phyloP scores from a whole-genome alignment of 2,888 invertebrate genomes.

The Xestia xanthographa region DNA sequence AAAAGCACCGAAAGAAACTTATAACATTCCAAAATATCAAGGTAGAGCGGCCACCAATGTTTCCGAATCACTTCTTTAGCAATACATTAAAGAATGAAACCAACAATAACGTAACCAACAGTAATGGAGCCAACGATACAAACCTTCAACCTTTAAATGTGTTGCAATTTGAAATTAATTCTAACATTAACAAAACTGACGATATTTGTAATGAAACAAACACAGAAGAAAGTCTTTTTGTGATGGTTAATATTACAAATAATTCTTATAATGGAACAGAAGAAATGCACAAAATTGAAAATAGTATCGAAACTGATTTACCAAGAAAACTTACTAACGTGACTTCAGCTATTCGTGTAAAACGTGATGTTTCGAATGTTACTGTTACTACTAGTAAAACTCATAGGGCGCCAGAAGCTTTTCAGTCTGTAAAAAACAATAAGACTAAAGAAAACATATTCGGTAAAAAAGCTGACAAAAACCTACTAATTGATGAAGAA shows the following conservation, averaged over 20 bases:
- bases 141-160: conserved; percentile 58
- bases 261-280: conserved; percentile 75
- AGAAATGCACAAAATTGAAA: conserved; percentile 73
- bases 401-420: conserved; percentile 28
- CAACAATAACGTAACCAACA: conserved; percentile 57
- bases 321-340: conserved; percentile 66
- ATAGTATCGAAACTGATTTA: conserved; percentile 83
- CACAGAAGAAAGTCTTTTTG: conserved; percentile 73
- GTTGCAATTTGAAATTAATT: conserved; percentile 55
- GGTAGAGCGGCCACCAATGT: conserved; percentile 72
- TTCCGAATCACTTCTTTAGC: conserved; percentile 63
- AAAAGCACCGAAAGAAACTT: conserved; percentile 83
- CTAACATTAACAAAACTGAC: conserved; percentile 65
- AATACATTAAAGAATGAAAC: conserved; percentile 57
- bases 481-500: conserved; percentile 73
- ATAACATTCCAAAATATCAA: conserved; percentile 81
- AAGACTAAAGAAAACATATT: conserved; percentile 61
- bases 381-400: conserved; percentile 26
- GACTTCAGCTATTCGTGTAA: conserved; percentile 73
- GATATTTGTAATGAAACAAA: conserved; percentile 70
- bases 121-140: conserved; percentile 44
- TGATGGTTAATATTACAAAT: conserved; percentile 78
- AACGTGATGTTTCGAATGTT: conserved; percentile 70
- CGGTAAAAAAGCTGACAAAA: conserved; percentile 74
- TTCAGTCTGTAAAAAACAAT: conserved; percentile 21